Base-by-base conservation (phyloP, 2,113 vertebrate species). In the Rhinolophus ferrumequinum region DNA sequence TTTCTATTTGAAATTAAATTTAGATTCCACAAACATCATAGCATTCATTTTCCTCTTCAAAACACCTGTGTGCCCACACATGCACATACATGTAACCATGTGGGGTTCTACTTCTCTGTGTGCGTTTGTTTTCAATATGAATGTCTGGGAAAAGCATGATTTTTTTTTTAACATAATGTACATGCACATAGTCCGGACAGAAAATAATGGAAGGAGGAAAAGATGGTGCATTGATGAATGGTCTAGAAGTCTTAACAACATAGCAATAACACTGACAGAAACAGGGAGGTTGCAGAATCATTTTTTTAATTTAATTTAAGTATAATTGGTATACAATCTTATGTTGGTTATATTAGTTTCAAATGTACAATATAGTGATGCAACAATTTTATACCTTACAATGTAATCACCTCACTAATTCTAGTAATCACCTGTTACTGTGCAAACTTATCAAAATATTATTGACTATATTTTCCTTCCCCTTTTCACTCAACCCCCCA, bases 1-100 rank as follows among this genome's bases (percentile, higher is more conserved):
- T 84, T 88, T 93, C 38, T 86, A 14, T 70, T 76, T 90, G 75
- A 93, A 96, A 44, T 80, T 84, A 93, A 88, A 91, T 89, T 86
- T 89, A 69, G 26, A 81, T 38, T 76, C 18, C 9, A 76, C 19
- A 8, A 80, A 83, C 33, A 93, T 77, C 19, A 73, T 26, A 44
- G 5, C 56, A 76, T 90, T 3, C 6, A 62, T 82, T 90, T 96
- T 90, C 24, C 24, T 50, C 67, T 88, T 72, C 44, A 66, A 88
- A 85, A 58, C 5, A 67, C 38, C 50, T 77, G 14, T 83, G 21
- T 52, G 3, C 5, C 2, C 6, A 75, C 47, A 87, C 9, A 5
- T 72, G 70, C 2, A 14, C 0, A 1, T 67, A 64, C 38, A 5
- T 69, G 22, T 70, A 70, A 1, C 8, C 52, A 82, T 1, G 16